Conservation (phyloP, 1,140 invertebrate genomes). For the Megalopta genalis region DNA sequence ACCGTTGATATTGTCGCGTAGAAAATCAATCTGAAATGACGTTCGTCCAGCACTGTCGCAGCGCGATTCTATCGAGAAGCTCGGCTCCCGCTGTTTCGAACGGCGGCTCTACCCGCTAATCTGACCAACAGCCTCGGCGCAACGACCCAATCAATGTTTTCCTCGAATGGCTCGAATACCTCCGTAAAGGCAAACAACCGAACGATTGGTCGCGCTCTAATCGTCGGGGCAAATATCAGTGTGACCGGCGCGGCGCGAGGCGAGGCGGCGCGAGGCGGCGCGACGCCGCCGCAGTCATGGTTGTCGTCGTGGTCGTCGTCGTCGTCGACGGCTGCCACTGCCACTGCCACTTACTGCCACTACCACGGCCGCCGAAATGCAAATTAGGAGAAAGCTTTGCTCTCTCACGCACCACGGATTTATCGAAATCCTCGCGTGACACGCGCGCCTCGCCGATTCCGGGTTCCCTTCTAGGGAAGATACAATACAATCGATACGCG, state of each 20-base stretch:
- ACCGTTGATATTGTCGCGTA: constrained; percentile 7
- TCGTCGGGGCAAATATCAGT: constrained; percentile 59
- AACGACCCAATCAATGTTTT: constrained; percentile 45
- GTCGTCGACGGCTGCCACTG: too few species aligned
- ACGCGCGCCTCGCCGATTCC: constrained; percentile 13
- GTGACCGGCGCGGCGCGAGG: constrained; percentile 1
- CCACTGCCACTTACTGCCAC: neutral
- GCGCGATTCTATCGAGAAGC: neutral
- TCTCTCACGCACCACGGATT: constrained; percentile 31
- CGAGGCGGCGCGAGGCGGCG: neutral
- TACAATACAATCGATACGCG: neutral
- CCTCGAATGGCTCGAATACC: constrained; percentile 34
- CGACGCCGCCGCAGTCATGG: neutral
- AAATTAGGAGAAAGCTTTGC: constrained; percentile 63
- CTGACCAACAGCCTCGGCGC: constrained; percentile 8
- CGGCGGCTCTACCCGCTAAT: constrained; percentile 42
- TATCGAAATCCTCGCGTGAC: constrained; percentile 13
- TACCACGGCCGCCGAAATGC: constrained; percentile 46
- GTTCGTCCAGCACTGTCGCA: neutral
- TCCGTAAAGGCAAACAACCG: constrained; percentile 30
- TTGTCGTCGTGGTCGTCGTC: too few species aligned
- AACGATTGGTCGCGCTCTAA: constrained; percentile 45
- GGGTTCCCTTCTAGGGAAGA: neutral
- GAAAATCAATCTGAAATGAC: constrained; percentile 17
- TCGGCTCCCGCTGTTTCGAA: constrained; percentile 39